phyloP scores from a whole-genome alignment of 2,888 invertebrate genomes.

The Halocaridina rubra region DNA sequence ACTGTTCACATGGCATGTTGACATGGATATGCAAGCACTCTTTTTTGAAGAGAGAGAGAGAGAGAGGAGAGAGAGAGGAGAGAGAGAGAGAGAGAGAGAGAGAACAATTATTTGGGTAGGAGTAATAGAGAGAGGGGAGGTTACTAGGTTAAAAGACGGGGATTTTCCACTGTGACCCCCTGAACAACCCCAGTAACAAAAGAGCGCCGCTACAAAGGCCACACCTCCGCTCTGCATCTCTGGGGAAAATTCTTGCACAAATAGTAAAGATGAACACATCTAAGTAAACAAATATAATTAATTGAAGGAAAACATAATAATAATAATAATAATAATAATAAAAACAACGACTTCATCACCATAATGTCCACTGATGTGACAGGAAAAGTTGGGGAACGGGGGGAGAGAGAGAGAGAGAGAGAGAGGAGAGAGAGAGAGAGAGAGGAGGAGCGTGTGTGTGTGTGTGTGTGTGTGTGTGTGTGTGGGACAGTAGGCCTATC shows the following conservation, averaged over 20 bases:
- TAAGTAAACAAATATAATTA: not conserved
- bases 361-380: too few relatives aligned
- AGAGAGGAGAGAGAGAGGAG: not conserved
- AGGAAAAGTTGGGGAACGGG: not conserved
- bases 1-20: not conserved
- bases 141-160: too few relatives aligned
- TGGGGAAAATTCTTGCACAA: not conserved
- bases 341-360: too few relatives aligned
- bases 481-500: not conserved
- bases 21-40: too few relatives aligned
- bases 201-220: not conserved
- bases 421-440: not conserved
- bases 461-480: not conserved
- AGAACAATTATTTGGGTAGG: too few relatives aligned
- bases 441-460: not conserved
- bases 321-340: not conserved
- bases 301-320: not conserved
- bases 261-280: not conserved
- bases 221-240: not conserved
- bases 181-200: too few relatives aligned
- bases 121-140: too few relatives aligned
- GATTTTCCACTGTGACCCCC: too few relatives aligned
- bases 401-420: not conserved
- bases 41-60: not conserved
- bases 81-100: not conserved